phyloP scores from a whole-genome alignment of 2,113 vertebrate species.

The Coptodon rendalli region DNA sequence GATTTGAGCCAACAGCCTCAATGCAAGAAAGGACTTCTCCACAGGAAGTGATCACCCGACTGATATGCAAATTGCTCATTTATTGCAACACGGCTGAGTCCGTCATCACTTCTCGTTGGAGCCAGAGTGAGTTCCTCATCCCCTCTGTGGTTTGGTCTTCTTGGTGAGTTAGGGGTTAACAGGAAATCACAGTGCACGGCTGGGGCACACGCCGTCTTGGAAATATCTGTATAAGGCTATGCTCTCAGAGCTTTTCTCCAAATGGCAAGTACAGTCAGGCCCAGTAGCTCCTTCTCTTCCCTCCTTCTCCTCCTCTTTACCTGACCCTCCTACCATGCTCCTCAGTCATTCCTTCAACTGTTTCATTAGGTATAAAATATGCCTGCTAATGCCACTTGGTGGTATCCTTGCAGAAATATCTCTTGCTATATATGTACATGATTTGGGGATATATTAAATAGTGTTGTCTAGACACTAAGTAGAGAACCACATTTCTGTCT shows the following conservation, averaged over 20 bases:
- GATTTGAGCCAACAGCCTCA: background rate
- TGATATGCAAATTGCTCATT: background rate
- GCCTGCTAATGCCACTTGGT: background rate
- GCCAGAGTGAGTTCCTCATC: background rate
- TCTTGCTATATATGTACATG: background rate
- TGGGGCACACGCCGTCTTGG: conserved; percentile 32
- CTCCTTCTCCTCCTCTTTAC: background rate
- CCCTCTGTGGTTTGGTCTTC: background rate
- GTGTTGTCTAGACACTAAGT: background rate
- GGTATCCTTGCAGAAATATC: background rate
- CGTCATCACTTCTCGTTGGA: background rate
- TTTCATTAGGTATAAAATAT: background rate
- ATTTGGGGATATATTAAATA: background rate
- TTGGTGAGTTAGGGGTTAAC: conserved; percentile 61
- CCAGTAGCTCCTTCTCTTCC: conserved; percentile 27
- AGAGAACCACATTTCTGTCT: background rate
- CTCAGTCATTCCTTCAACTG: background rate
- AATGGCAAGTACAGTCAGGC: conserved; percentile 70
- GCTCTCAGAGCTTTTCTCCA: conserved; percentile 53
- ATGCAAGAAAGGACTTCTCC: background rate
- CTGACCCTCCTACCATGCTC: conserved; percentile 32
- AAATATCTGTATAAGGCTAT: conserved; percentile 75
- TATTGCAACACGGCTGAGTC: background rate
- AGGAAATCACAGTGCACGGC: conserved; percentile 54
- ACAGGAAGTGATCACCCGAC: background rate